A percentile compares a stretch with the other conserved stretches of the same genome.
phyloP scores from a whole-genome alignment of 2,113 vertebrate genomes.

The Barnardius zonarius region DNA sequence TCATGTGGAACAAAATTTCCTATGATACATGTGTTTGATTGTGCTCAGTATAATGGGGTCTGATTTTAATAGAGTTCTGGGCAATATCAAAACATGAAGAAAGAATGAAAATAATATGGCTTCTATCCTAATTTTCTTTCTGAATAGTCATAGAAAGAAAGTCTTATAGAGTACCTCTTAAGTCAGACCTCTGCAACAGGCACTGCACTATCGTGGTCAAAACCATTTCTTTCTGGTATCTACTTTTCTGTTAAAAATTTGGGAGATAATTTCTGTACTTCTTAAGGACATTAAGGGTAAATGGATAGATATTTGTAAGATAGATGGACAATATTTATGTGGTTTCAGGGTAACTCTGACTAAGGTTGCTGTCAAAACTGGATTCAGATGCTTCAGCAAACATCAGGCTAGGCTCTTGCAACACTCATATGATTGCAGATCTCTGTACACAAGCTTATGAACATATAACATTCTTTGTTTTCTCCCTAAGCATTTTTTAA shows the following conservation, averaged over 20 bases:
- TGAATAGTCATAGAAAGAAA: background rate
- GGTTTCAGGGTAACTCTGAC: background rate
- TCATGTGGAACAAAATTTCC: background rate
- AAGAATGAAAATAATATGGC: background rate
- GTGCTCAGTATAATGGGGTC: conserved; percentile 3
- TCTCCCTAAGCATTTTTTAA: background rate
- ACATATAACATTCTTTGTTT: background rate
- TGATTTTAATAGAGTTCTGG: conserved; percentile 49
- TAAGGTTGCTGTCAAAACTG: background rate
- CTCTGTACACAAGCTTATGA: background rate
- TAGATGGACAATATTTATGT: background rate
- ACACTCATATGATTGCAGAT: background rate
- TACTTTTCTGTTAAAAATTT: background rate
- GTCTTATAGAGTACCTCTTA: background rate
- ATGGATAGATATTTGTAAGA: background rate
- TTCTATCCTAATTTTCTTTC: background rate
- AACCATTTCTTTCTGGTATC: background rate
- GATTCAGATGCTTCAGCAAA: background rate
- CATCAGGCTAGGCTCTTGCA: fast-evolving
- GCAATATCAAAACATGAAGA: background rate
- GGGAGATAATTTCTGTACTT: background rate
- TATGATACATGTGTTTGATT: conserved; percentile 1
- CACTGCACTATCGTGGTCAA: background rate
- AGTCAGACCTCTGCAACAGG: background rate
- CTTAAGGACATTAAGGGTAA: background rate